These are phyloP conservation scores for Plutella xylostella DNA, from an alignment of 2,888 invertebrate genomes.

Conservation along the genomic window DNA sequence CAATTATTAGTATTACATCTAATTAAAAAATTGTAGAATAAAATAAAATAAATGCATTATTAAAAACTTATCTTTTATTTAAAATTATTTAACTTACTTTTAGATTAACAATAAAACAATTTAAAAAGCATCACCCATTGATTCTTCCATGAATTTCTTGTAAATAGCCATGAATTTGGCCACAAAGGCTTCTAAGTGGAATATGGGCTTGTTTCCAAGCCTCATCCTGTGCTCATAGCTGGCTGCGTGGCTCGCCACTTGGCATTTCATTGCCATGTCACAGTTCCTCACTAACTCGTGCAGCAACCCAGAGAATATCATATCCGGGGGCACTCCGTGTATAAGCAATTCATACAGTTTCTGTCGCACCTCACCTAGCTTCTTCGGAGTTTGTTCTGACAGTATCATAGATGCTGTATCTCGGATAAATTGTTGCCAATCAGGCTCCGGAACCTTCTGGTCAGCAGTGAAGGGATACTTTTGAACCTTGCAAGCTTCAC, in stretches of 20 bases:
- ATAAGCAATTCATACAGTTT: slow-evolving; percentile 93
- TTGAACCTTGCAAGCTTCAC: slow-evolving; percentile 93
- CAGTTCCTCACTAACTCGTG: slow-evolving; percentile 89
- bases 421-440: slow-evolving; percentile 91
- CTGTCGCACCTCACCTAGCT: slow-evolving; percentile 85
- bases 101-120: slow-evolving; percentile 1
- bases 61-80: not conserved
- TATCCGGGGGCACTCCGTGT: slow-evolving; percentile 93
- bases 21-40: not conserved
- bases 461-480: slow-evolving; percentile 86
- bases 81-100: not conserved
- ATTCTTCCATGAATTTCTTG: slow-evolving; percentile 86
- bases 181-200: slow-evolving; percentile 97
- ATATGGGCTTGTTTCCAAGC: slow-evolving; percentile 93
- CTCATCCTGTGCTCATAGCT: slow-evolving; percentile 93
- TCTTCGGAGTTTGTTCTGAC: slow-evolving; percentile 87
- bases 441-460: slow-evolving; percentile 87
- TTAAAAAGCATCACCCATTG: slow-evolving; percentile 69
- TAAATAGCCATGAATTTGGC: slow-evolving; percentile 97
- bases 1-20: not conserved
- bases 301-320: slow-evolving; percentile 90
- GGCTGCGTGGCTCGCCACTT: slow-evolving; percentile 88
- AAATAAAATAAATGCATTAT: not conserved
- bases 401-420: slow-evolving; percentile 90
- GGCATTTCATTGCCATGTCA: slow-evolving; percentile 88